Base-by-base conservation (phyloP, 2,888 invertebrate species). In the Phyllotreta cruciferae region DNA sequence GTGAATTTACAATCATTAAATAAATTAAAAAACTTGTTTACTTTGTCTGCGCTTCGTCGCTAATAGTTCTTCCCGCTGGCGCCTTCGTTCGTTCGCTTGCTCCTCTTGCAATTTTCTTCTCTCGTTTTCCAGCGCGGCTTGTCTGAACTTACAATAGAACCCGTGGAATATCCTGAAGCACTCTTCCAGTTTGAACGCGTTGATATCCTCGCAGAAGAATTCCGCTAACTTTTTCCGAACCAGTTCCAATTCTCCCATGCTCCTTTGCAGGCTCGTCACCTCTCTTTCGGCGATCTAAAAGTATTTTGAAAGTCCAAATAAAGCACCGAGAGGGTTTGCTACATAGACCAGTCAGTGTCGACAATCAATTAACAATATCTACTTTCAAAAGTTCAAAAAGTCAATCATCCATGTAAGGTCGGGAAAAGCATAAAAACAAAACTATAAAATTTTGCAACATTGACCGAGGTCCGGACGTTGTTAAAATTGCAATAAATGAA, bases 171-270 rank as follows among this genome's bases (percentile, higher is more conserved):
- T 91, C 81, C 91, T 90, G 77, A 96, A 94, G 77, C 96, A 96
- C 79, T 98, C 97, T 79, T 98, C 96, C 42, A 98, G 84, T 79
- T 95, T 95, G 79, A 98, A 98, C 0, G 91, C 87, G 56, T 87
- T 88, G 0, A 89, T 86, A 76, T 97, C 96, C 80, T 98, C 98
- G 80, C 97, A 98, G 82, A 98, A 96, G 83, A 96, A 97, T 56
- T 93, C 92, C 0, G 95, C 90, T 41, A 98, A 83, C 66, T 93
- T 90, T 68, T 87, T 87, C 36, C 95, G 86, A 63, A 94, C 87
- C 11, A 85, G 85, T 71, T 95, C 94, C 13, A 97, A 88, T 74
- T 93, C 91, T 62, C 89, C 88, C 87, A 96, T 89, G 71, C 91
- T 91, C 58, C 88, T 85, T 76, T 93, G 90, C 42, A 94, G 82